Conservation (phyloP, 1,140 invertebrate species). For the Drosophila obscura region DNA sequence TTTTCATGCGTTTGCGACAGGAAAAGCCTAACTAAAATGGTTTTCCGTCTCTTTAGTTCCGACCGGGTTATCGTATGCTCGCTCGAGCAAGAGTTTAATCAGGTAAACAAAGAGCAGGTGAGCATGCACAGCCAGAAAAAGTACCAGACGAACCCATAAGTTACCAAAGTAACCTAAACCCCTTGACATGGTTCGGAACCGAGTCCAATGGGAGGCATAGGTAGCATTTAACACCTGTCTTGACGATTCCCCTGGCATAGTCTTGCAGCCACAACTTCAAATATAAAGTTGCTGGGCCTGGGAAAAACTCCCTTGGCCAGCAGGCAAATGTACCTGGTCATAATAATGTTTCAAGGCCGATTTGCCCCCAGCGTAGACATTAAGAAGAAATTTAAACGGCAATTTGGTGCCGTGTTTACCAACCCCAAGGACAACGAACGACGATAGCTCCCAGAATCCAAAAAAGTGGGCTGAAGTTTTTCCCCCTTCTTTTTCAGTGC, state of each 20-base stretch:
- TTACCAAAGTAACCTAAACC: conserved; percentile 22
- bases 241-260: conserved; percentile 45
- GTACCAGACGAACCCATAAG: conserved; percentile 29
- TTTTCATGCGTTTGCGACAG: conserved; percentile 60
- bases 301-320: conserved; percentile 14
- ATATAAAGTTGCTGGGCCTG: conserved; percentile 56
- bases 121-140: conserved; percentile 6
- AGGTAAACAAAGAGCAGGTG: conserved; percentile 55
- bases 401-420: conserved; percentile 80
- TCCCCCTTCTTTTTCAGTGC: conserved; percentile 11
- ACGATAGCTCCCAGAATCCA: conserved; percentile 50
- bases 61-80: conserved; percentile 45
- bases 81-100: conserved; percentile 74
- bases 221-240: conserved; percentile 65
- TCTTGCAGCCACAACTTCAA: conserved; percentile 73
- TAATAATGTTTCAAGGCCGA: conserved; percentile 79
- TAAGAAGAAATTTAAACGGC: conserved; percentile 81
- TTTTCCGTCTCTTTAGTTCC: background rate
- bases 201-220: conserved; percentile 61
- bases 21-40: conserved; percentile 16
- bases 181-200: conserved; percentile 8
- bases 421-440: conserved; percentile 70
- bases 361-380: conserved; percentile 52
- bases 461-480: conserved; percentile 56
- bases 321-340: conserved; percentile 53